phyloP scores from a whole-genome alignment of 30 jellyfish, hydroid and myxozoan species.

The Aurelia sp. region DNA sequence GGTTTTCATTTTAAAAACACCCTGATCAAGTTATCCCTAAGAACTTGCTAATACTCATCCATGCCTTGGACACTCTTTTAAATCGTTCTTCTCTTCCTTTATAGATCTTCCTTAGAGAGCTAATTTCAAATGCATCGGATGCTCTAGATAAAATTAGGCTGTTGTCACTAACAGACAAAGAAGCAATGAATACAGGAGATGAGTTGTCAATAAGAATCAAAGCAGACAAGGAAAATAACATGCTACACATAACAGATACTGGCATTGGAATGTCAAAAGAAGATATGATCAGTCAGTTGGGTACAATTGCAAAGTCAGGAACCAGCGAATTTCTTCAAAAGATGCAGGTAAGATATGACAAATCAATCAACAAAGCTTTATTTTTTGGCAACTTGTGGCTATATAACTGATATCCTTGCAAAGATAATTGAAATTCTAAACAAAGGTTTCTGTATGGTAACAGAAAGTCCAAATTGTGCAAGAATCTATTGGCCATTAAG shows the following conservation, averaged over 20 bases:
- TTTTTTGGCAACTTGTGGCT: too few species aligned
- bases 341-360: slow-evolving; percentile 82
- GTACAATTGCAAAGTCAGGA: slow-evolving; percentile 99
- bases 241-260: slow-evolving; percentile 96
- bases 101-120: slow-evolving; percentile 98
- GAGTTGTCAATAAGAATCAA: slow-evolving; percentile 90
- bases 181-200: slow-evolving; percentile 90
- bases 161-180: slow-evolving; percentile 85
- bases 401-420: too few species aligned
- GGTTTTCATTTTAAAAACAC: too few species aligned
- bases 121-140: slow-evolving; percentile 98
- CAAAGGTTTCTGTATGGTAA: too few species aligned
- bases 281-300: slow-evolving; percentile 96
- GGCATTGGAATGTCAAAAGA: slow-evolving; percentile 99
- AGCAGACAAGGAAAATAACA: slow-evolving; percentile 92
- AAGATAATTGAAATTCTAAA: too few species aligned
- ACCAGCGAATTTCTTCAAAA: slow-evolving; percentile 97
- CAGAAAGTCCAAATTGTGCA: too few species aligned
- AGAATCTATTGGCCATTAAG: too few species aligned
- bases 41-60: too few species aligned
- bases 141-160: slow-evolving; percentile 97
- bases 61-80: too few species aligned
- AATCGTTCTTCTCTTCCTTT: neutral
- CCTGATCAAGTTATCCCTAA: too few species aligned
- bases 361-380: too few species aligned